phyloP scores from a whole-genome alignment of 2,797 vertebrate genomes.

The Tokudaia muenninki region DNA sequence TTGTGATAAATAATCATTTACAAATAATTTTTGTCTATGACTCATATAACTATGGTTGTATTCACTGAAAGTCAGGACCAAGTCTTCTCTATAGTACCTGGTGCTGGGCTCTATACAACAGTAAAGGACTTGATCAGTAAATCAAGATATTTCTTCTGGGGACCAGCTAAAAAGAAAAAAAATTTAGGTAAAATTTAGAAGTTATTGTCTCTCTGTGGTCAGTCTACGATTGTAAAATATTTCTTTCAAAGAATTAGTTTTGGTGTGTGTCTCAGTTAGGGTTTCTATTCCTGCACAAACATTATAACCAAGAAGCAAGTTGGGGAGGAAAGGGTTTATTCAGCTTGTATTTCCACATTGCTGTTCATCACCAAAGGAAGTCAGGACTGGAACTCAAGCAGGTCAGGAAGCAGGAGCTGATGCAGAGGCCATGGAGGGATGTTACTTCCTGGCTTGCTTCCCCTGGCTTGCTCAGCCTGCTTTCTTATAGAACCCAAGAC shows the following conservation, averaged over 20 bases:
- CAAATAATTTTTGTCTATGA: constrained; percentile 10
- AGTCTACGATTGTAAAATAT: background rate
- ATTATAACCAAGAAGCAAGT: too few species aligned
- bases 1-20: constrained; percentile 22
- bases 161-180: constrained; percentile 15
- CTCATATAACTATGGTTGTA: background rate
- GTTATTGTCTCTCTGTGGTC: background rate
- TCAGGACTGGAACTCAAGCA: too few species aligned
- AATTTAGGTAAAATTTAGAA: constrained; percentile 39
- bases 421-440: too few species aligned
- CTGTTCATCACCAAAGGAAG: too few species aligned
- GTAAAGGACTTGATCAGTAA: background rate
- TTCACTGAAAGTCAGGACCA: background rate
- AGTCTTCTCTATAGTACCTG: background rate
- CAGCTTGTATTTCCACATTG: too few species aligned
- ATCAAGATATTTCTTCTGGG: background rate
- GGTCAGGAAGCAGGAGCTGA: too few species aligned
- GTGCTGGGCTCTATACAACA: background rate
- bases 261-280: background rate
- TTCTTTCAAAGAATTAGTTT: background rate
- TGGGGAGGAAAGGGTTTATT: too few species aligned
- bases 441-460: too few species aligned
- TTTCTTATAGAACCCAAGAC: too few species aligned
- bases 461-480: too few species aligned
- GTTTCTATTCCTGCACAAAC: too few species aligned